These are phyloP conservation scores for Phylloscopus trochiloides DNA, from an alignment of 2,113 vertebrate genomes.

Conservation along the genomic window DNA sequence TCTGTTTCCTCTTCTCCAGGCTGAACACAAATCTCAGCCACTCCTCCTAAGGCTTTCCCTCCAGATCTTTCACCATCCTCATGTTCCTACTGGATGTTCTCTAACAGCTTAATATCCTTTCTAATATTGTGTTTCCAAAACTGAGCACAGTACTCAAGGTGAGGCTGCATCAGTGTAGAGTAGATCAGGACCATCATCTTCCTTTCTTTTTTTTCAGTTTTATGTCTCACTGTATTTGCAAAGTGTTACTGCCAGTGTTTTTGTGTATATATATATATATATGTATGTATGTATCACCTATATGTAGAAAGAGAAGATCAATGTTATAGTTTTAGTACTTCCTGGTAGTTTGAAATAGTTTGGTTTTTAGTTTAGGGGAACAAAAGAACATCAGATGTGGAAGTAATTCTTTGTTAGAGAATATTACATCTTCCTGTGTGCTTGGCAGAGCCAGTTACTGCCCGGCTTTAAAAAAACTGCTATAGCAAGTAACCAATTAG, in stretches of 20 bases:
- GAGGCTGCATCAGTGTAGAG: too few relatives aligned
- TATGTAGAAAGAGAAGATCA: neutral
- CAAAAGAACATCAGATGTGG: fast-evolving
- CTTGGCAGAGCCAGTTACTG: neutral
- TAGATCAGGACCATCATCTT: neutral
- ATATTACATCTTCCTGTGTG: neutral
- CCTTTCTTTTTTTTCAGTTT: neutral
- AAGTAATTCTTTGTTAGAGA: neutral
- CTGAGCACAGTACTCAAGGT: neutral
- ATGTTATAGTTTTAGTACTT: neutral
- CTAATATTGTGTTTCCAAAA: neutral
- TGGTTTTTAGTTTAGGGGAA: neutral
- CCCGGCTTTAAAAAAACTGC: neutral
- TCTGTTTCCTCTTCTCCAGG: neutral
- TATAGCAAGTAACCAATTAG: neutral
- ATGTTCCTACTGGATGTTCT: fast-evolving
- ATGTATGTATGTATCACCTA: neutral
- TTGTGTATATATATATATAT: neutral
- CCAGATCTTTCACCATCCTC: neutral
- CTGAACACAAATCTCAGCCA: neutral
- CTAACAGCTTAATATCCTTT: neutral
- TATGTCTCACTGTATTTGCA: neutral
- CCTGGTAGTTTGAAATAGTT: neutral
- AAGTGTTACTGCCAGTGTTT: neutral
- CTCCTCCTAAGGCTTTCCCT: neutral